Base-by-base conservation (phyloP, 1,140 invertebrate genomes). In the Drosophila lacteicornis region DNA sequence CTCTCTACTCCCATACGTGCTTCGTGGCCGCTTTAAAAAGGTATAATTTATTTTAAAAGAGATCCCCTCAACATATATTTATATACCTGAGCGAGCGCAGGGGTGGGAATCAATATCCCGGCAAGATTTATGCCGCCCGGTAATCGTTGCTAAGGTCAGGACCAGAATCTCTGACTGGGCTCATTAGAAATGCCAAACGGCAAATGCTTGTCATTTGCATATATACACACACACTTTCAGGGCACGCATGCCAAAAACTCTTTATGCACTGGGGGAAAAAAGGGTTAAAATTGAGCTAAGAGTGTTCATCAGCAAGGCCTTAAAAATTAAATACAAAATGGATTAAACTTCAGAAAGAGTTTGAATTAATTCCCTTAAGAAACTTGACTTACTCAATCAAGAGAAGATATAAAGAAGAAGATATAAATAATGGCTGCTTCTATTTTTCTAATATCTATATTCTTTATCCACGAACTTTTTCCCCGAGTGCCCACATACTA, bases 21-120 rank as follows among this genome's bases (percentile, higher is more conserved):
- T 80, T 80, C 71, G 80, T 50, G 61, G 53, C 75, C 79, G 76
- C 69, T 88, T 88, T 90, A 79, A 85, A 82, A 90, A 90, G 81
- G 60, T 84, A 90, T 85, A 90, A 88, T 88, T 88, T 88, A 88
- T 88, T 88, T 88, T 90, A 85, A 90, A 88, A 88, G 63, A 63
- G 57, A 63, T 60, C 51, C 84, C 77, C 84, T 87, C 80, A 87
- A 79, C 76, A 87, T 27, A 47, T 13, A 65, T 55, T 58, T 73
- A 75, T 43, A 53, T 45, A 69, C 50, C 27, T 30, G 17, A 42
- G 47, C 36, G 45, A 67, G n/a, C 17, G 25, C 15, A 67, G n/a
- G 71, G 46, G 53, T 55, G 55, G 73, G 80, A 88, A 88, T 90
- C 85, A 88, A 88, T 88, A 88, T 79, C 60, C 69, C 56, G 79